Percentiles rank a stretch among this genome's conserved stretches.
Evolutionary conservation across 2,888 invertebrate genomes (phyloP).

Genomic region (Plebejus anna): DNA sequence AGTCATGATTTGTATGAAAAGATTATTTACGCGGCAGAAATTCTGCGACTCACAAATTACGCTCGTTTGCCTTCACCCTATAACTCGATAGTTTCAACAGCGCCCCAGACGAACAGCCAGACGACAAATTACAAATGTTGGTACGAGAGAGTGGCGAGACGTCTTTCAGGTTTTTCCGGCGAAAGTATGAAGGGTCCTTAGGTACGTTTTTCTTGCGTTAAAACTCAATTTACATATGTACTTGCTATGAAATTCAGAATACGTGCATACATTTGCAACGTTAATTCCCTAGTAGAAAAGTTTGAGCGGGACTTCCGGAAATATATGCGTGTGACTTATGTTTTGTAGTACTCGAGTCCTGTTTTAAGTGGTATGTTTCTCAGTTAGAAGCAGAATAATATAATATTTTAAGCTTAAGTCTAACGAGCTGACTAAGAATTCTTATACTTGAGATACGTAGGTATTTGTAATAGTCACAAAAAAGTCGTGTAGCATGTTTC

Average conservation of each 20-base stretch:
- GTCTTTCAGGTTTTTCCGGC: neutral
- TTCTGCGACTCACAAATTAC: too few relatives aligned
- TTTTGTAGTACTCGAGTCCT: neutral
- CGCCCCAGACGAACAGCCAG: too few relatives aligned
- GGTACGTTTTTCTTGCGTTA: constrained; percentile 57
- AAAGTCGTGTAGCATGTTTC: too few relatives aligned
- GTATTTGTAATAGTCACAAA: too few relatives aligned
- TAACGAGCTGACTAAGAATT: too few relatives aligned
- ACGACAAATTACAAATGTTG: too few relatives aligned
- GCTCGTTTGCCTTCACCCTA: too few relatives aligned
- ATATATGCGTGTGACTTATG: constrained; percentile 7
- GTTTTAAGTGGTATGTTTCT: neutral
- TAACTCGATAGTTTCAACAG: too few relatives aligned
- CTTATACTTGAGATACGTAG: too few relatives aligned
- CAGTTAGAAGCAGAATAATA: neutral
- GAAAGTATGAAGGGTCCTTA: constrained; percentile 34
- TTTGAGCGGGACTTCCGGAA: constrained; percentile 40
- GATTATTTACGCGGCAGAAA: too few relatives aligned
- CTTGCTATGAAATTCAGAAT: constrained; percentile 71
- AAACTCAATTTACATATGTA: constrained; percentile 70
- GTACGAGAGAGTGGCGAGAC: neutral
- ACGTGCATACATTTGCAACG: constrained; percentile 72
- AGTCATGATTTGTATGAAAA: too few relatives aligned
- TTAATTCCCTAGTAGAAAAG: constrained; percentile 57
- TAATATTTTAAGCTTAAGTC: too few relatives aligned